Base-by-base conservation (phyloP, 2,113 vertebrate genomes). In the Peromyscus maniculatus region DNA sequence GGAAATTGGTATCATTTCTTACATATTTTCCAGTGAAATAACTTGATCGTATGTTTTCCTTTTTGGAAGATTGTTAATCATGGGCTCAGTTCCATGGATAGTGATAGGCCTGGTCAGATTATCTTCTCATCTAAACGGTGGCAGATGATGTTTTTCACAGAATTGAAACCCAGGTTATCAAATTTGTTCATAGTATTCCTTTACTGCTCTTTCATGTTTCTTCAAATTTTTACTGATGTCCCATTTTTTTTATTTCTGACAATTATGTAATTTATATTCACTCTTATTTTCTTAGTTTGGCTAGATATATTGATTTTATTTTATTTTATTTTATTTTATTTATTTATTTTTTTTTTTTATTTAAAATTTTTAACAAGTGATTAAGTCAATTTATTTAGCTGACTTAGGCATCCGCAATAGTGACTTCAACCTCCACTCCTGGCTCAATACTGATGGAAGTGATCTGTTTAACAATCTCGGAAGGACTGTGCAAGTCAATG, bases 371-470 rank as follows among this genome's bases (percentile, higher is more conserved):
- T 43, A 95, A 46, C 88, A 98, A 98, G 21, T 74, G 92, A 16
- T 66, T n/a, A 97, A 69, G 62, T 64, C 77, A 91, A 69, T 92
- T 99, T 99, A 99, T 99, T 99, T 77, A 93, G 19, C 3, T 91
- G 57, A 91, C 66, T 99, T 99, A 99, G 93, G 99, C 99, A 91
- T 99, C 99, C 0, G 99, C 99, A 87, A 99, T 99, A 96, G 99
- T 99, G 55, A 99, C 99, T 98, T 99, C 99, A 0, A 99, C 99
- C 98, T 99, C 99, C 2, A 99, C 99, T 89, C 99, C 99, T 0
- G 99, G 99, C 39, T 99, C 99, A 5, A 99, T 99, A 98, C 99
- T 99, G 99, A 99, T 99, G 98, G 99, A 99, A 90, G 99, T 99
- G 97, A 99, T 99, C 99, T 99, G 99, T 97, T 99, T 99, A 26